phyloP scores from a whole-genome alignment of 2,797 vertebrate species.

The Anabacerthia variegaticeps region DNA sequence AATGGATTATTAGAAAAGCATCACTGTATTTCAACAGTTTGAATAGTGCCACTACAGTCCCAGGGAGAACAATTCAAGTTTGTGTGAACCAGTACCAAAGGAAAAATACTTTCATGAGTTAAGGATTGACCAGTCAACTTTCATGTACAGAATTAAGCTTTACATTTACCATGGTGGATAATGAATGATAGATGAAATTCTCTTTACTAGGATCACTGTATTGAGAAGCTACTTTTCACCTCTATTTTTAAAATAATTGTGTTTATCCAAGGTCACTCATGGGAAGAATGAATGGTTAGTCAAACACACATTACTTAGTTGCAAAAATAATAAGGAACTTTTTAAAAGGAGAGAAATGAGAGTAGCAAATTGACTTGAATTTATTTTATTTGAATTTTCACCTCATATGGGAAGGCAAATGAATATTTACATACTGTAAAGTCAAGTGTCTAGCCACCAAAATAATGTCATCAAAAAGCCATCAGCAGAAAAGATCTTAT shows the following conservation, averaged over 20 bases:
- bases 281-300: not conserved
- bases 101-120: not conserved
- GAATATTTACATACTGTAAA: slow-evolving; percentile 37
- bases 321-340: slow-evolving; percentile 10
- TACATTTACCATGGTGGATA: not conserved
- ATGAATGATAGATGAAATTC: not conserved
- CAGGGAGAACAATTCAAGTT: not conserved
- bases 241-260: not conserved
- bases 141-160: not conserved
- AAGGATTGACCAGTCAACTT: not conserved
- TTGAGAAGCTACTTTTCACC: not conserved
- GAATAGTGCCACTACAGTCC: not conserved
- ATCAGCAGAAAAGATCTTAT: slow-evolving; percentile 1
- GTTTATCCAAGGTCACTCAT: not conserved
- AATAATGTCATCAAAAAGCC: slow-evolving; percentile 25
- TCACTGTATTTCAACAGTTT: not conserved
- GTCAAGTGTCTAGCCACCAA: slow-evolving; percentile 36
- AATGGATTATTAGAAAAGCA: not conserved
- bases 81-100: not conserved
- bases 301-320: not conserved
- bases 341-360: not conserved
- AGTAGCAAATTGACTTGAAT: slow-evolving; percentile 28
- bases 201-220: not conserved
- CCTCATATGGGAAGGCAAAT: not conserved
- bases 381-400: slow-evolving; percentile 57